Conservation (phyloP, 2,797 vertebrate species). For the Lagocephalus sceleratus region DNA sequence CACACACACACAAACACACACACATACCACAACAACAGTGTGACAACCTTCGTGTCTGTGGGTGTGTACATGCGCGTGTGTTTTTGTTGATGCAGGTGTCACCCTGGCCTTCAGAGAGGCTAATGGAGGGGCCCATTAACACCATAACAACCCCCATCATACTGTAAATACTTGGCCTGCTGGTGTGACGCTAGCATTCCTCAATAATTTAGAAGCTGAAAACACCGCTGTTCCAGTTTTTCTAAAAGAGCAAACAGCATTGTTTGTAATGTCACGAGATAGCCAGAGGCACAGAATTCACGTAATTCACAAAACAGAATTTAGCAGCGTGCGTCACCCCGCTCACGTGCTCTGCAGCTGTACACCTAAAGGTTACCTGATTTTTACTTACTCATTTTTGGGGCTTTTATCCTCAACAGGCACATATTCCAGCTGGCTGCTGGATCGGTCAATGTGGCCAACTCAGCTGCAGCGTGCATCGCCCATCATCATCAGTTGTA, state of each 20-base stretch:
- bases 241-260: conserved; percentile 35
- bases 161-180: conserved; percentile 65
- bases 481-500: conserved; percentile 27
- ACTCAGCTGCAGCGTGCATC: conserved; percentile 11
- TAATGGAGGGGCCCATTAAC: conserved; percentile 64
- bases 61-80: conserved; percentile 13
- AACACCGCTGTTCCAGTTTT: conserved; percentile 50
- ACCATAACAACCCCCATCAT: conserved; percentile 59
- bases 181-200: conserved; percentile 56
- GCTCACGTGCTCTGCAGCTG: neutral
- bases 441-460: neutral
- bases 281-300: conserved; percentile 8
- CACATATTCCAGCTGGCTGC: conserved; percentile 1
- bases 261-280: conserved; percentile 32
- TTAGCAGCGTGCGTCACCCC: too few relatives aligned
- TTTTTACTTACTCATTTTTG: neutral
- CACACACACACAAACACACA: too few relatives aligned
- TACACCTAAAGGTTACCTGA: neutral
- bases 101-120: conserved; percentile 48
- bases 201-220: conserved; percentile 71
- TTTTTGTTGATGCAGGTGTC: conserved; percentile 69
- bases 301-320: neutral
- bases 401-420: neutral
- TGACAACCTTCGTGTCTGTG: conserved; percentile 29
- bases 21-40: conserved; percentile 19